These are phyloP conservation scores for Lasiurus borealis DNA, from an alignment of 2,113 vertebrate genomes.

Conservation along the genomic window DNA sequence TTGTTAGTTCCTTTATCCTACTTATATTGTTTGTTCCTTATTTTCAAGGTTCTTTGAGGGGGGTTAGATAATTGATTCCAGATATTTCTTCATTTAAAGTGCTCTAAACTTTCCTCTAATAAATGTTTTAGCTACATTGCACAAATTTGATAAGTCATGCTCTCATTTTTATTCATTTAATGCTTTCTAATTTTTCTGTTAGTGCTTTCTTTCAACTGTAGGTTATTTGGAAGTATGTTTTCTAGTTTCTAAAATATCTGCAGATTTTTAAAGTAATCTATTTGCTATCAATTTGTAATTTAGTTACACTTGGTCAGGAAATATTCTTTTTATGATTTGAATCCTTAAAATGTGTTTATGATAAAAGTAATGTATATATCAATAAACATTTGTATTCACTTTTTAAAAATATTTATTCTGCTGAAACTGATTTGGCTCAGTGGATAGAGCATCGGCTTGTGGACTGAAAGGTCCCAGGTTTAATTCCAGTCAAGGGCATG, in stretches of 20 bases:
- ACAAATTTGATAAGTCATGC: background rate
- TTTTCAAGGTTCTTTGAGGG: background rate
- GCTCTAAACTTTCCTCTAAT: background rate
- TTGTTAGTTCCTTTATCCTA: background rate
- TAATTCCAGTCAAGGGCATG: no score
- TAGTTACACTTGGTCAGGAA: no score
- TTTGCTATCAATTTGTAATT: no score
- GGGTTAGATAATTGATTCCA: background rate
- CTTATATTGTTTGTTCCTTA: background rate
- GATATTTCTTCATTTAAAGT: background rate
- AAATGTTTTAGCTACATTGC: background rate
- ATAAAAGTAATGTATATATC: no score
- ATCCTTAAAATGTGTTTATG: no score
- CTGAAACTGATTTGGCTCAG: no score
- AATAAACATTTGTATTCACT: no score
- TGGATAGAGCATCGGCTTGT: no score
- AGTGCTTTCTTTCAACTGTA: background rate
- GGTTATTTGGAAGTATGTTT: background rate
- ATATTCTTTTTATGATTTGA: no score
- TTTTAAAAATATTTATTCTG: no score
- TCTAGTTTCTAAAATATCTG: no score
- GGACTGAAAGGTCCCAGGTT: no score
- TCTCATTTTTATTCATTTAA: background rate
- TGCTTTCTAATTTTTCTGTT: background rate
- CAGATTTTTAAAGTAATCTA: background rate